Evolutionary conservation across 1,140 invertebrate species (phyloP).

Genomic region (Diachasmimorpha longicaudata): DNA sequence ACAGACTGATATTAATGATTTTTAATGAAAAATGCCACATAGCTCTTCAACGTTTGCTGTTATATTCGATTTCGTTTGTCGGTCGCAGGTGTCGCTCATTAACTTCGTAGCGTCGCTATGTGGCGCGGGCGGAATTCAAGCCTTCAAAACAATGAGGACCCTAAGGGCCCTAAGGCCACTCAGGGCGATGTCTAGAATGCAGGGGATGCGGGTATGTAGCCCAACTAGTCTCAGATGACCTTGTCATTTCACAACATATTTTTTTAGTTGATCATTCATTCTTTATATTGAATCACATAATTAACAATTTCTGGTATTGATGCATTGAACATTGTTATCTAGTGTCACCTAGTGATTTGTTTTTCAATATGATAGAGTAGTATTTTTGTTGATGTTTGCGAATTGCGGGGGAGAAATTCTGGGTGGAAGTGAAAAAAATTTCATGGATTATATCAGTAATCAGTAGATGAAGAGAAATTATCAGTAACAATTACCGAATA

Average conservation of each 20-base stretch:
- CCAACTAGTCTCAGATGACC: slow-evolving; percentile 61
- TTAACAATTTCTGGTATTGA: not conserved
- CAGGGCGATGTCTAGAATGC: slow-evolving; percentile 95
- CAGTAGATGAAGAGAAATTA: no score
- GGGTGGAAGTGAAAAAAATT: no score
- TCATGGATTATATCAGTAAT: no score
- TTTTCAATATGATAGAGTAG: not conserved
- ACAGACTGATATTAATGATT: not conserved
- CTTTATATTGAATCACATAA: not conserved
- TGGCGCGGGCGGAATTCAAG: slow-evolving; percentile 94
- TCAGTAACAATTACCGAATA: no score
- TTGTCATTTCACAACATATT: slow-evolving; percentile 38
- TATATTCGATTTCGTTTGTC: slow-evolving; percentile 64
- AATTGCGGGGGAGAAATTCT: no score
- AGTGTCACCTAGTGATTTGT: not conserved
- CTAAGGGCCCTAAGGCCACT: slow-evolving; percentile 92
- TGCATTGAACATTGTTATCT: not conserved
- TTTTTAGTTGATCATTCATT: not conserved
- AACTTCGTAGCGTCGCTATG: slow-evolving; percentile 94
- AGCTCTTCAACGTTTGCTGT: slow-evolving; percentile 35
- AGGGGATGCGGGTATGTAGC: slow-evolving; percentile 95
- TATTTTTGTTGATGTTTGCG: no score
- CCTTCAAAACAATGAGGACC: slow-evolving; percentile 98
- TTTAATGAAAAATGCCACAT: slow-evolving; percentile 11
- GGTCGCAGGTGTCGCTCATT: slow-evolving; percentile 90